Conservation (phyloP, 92 coral and sea anemone species). For the Siderastrea siderea region DNA sequence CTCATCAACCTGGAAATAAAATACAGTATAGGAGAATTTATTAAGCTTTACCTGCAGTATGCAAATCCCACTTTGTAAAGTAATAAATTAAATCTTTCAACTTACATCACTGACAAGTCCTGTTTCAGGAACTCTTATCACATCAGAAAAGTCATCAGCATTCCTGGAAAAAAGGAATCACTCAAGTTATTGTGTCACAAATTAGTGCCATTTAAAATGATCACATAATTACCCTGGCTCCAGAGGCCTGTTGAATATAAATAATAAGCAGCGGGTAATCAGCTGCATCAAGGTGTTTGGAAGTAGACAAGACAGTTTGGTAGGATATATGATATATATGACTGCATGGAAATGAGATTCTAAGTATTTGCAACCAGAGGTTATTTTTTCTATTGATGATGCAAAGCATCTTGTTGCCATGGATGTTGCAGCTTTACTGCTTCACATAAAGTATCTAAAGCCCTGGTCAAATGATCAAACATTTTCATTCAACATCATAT, state of each 20-base stretch:
- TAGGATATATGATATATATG: too few species aligned
- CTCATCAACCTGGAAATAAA: conserved; percentile 87
- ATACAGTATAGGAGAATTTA: background rate
- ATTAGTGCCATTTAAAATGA: background rate
- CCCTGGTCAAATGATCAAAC: too few species aligned
- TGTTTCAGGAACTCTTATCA: conserved; percentile 88
- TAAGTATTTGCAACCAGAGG: background rate
- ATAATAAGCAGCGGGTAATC: too few species aligned
- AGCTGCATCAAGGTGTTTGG: too few species aligned
- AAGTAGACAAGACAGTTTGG: too few species aligned
- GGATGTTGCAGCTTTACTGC: too few species aligned
- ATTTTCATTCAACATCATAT: too few species aligned
- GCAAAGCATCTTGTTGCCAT: background rate
- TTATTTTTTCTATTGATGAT: too few species aligned
- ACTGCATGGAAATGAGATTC: background rate
- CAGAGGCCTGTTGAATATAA: too few species aligned
- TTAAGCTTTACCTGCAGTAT: background rate
- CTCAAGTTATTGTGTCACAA: background rate
- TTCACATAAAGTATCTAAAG: too few species aligned
- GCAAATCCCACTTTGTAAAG: too few species aligned
- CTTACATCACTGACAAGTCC: conserved; percentile 84
- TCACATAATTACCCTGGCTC: too few species aligned
- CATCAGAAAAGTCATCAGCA: conserved; percentile 86
- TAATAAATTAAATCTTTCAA: background rate
- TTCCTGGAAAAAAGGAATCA: conserved; percentile 63